A percentile compares a stretch with the other conserved stretches of the same genome.
Conservation (phyloP, 2,888 invertebrate genomes). For the Colostygia pectinataria region DNA sequence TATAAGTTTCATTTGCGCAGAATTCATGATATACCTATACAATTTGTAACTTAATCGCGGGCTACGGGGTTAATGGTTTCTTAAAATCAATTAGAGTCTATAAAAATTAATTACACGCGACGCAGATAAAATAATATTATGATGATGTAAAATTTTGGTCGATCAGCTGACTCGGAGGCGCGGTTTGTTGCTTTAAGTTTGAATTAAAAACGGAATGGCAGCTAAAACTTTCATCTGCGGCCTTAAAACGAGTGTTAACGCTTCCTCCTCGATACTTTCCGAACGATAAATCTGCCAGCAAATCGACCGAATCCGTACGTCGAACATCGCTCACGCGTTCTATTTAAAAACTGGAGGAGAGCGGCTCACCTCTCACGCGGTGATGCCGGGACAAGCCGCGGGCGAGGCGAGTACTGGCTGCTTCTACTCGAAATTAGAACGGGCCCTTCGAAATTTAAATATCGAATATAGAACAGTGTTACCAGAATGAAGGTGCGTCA, state of each 20-base stretch:
- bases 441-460: constrained; percentile 62
- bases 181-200: constrained; percentile 59
- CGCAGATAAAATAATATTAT: constrained; percentile 26
- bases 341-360: constrained; percentile 67
- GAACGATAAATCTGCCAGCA: constrained; percentile 75
- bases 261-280: constrained; percentile 60
- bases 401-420: constrained; percentile 39
- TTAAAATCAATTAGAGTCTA: constrained; percentile 68
- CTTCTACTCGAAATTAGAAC: constrained; percentile 55
- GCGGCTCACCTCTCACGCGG: constrained; percentile 56
- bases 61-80: constrained; percentile 66
- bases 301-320: constrained; percentile 66
- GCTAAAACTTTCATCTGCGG: constrained; percentile 74
- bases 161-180: constrained; percentile 51
- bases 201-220: constrained; percentile 70
- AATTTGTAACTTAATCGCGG: constrained; percentile 72
- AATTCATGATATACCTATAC: constrained; percentile 59
- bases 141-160: constrained; percentile 24
- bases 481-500: constrained; percentile 40
- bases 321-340: constrained; percentile 59
- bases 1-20: constrained; percentile 58
- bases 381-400: constrained; percentile 17
- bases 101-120: constrained; percentile 46
- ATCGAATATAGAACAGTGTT: constrained; percentile 63
- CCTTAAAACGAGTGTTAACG: constrained; percentile 73